Evolutionary conservation across 2,888 invertebrate genomes (phyloP), one percentile per base, ranked within the genome.

Genomic region (Chaetogeoica ovagalla): DNA sequence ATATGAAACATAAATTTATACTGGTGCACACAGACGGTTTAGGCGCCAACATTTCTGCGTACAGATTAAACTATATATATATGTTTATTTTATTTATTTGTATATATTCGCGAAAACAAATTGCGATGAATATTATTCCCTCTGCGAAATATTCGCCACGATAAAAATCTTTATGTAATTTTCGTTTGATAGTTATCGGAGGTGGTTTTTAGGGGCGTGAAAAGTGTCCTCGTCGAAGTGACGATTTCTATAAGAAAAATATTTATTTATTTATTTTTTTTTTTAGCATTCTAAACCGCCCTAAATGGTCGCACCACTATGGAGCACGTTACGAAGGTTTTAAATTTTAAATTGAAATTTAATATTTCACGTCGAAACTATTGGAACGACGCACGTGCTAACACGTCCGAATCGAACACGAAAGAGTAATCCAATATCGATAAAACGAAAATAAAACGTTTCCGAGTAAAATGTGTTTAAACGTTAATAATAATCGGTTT

Each of bases 11-110:
- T 69, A 62, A 70, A 77, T 77, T 70, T 11, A 62, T 62, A 48
- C 62, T 39, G 37, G 69, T 37, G 37, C 52, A 77, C 55, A 77
- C 55, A 70, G 43, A 69, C 60, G 62, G 21, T 77, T 77, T 77
- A 60, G 70, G 70, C 52, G 43, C 69, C 62, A 55, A 62, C 39
- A 7, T 70, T 62, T 74, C 37, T 55, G 9, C 30, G n/a, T 55
- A 30, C 17, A 39, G 55, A 77, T 77, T 70, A 62, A 77, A 70
- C 52, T 30, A 30, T 30, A 30, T 30, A 30, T 30, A 30, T 30
- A 30, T 30, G 60, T 69, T 77, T 74, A 63, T 66, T 55, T 65
- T 66, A 48, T 48, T 48, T 48, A 48, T 48, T 48, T 11, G 13
- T 75, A 55, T 75, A 55, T 71, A 60, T 43, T 23, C 60, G 11